Evolutionary conservation across 2,113 vertebrate species (phyloP).

Genomic region (Leucopternis melanops): DNA sequence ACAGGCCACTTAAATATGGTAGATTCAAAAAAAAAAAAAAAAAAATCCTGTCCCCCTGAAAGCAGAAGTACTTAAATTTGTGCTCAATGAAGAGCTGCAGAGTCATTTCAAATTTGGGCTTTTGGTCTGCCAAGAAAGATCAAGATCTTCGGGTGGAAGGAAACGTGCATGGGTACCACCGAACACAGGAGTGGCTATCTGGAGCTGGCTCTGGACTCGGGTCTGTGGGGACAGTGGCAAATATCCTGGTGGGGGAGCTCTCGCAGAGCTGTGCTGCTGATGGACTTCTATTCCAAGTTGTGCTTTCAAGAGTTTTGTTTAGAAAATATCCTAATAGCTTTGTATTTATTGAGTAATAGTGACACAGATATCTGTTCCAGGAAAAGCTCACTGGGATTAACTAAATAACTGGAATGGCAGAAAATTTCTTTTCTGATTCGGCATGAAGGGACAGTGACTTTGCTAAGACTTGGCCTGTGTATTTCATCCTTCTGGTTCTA

Average conservation of each 20-base stretch:
- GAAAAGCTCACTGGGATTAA: slow-evolving; percentile 31
- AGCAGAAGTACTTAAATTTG: background rate
- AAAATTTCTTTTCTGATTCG: background rate
- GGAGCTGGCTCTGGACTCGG: accelerated
- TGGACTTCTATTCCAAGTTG: background rate
- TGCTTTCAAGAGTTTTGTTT: slow-evolving; percentile 28
- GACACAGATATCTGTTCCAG: background rate
- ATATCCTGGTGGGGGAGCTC: background rate
- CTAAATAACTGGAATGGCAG: slow-evolving; percentile 3
- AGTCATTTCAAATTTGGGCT: background rate
- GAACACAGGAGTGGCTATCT: background rate
- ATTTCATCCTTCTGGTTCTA: background rate
- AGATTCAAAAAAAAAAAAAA: background rate
- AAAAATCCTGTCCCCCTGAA: background rate
- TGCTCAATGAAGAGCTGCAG: background rate
- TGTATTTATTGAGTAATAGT: slow-evolving; percentile 3
- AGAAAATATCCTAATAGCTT: slow-evolving; percentile 15
- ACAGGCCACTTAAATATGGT: background rate
- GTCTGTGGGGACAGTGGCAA: accelerated
- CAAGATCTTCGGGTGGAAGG: background rate
- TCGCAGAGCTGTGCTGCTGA: background rate
- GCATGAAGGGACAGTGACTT: background rate
- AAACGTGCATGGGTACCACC: background rate
- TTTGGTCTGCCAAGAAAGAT: background rate
- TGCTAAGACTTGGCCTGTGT: background rate